These are phyloP conservation scores for Chauna torquata DNA, from an alignment of 2,113 vertebrate species.

Conservation along the genomic window DNA sequence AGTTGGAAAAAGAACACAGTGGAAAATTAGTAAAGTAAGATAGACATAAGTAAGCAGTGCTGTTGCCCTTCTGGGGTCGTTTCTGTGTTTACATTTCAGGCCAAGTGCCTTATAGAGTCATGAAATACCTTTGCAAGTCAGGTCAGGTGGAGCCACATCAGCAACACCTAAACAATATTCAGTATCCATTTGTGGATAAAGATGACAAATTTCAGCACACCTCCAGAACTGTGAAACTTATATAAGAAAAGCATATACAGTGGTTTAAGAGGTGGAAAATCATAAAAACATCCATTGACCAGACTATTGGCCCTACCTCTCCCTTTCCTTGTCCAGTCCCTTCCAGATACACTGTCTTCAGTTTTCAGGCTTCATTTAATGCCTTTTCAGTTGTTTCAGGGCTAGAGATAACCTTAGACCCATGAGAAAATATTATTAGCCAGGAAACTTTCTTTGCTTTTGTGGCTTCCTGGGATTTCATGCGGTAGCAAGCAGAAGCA, in stretches of 20 bases:
- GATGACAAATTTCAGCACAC: background rate
- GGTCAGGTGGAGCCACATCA: background rate
- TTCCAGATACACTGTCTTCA: background rate
- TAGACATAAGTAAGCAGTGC: background rate
- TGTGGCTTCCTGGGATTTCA: slow-evolving; percentile 2
- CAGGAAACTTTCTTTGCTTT: background rate
- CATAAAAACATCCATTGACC: background rate
- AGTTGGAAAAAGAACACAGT: background rate
- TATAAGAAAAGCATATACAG: background rate
- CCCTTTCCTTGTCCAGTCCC: background rate
- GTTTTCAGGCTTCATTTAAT: background rate
- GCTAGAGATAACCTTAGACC: background rate
- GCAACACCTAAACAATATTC: accelerated
- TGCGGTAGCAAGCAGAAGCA: accelerated
- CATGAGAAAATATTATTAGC: background rate
- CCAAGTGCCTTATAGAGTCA: background rate
- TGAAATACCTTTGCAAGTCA: background rate
- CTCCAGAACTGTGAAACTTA: background rate
- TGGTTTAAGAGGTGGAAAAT: background rate
- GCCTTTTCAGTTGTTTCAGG: background rate
- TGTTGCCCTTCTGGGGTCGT: background rate
- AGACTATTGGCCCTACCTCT: background rate
- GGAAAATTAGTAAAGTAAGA: background rate
- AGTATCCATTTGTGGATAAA: background rate
- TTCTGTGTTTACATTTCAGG: background rate